Percentiles rank a stretch among this genome's conserved stretches.
phyloP scores from a whole-genome alignment of 2,888 invertebrate genomes.

The Pimpla rufipes region DNA sequence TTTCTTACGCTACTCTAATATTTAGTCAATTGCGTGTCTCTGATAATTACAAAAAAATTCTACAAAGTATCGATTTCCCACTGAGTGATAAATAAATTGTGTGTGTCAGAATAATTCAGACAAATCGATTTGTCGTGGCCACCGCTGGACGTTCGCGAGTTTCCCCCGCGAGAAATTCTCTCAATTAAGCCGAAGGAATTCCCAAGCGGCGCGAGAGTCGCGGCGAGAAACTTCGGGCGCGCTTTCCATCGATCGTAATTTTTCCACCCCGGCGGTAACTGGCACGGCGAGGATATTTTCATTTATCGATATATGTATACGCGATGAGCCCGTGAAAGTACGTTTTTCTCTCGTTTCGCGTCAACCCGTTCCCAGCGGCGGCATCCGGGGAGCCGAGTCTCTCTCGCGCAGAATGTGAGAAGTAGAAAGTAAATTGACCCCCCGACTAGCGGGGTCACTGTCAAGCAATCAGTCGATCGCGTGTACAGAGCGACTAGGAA shows the following conservation, averaged over 20 bases:
- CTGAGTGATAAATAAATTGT: too few species aligned
- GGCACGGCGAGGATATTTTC: constrained; percentile 52
- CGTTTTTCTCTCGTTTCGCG: constrained; percentile 39
- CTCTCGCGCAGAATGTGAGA: constrained; percentile 76
- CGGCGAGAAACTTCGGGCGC: constrained; percentile 55
- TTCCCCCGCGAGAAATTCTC: not conserved
- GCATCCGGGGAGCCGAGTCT: constrained; percentile 62
- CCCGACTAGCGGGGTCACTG: constrained; percentile 75
- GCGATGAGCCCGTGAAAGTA: constrained; percentile 68
- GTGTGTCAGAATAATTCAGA: not conserved
- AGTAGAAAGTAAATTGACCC: constrained; percentile 83
- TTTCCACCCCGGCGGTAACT: constrained; percentile 46
- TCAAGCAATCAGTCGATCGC: constrained; percentile 69
- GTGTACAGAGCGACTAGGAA: constrained; percentile 43
- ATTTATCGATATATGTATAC: constrained; percentile 54
- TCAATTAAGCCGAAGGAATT: not conserved
- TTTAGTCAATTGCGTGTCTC: too few species aligned
- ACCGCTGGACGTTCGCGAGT: not conserved
- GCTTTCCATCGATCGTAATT: constrained; percentile 63
- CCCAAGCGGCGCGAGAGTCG: constrained; percentile 9
- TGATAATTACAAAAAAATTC: too few species aligned
- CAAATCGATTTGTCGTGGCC: not conserved
- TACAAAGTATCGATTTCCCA: too few species aligned
- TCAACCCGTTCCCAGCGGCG: constrained; percentile 51
- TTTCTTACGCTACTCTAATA: too few species aligned